Percentiles rank a stretch among this genome's conserved stretches.
Evolutionary conservation across 2,888 invertebrate species (phyloP).

Genomic region (Perdita meconis): DNA sequence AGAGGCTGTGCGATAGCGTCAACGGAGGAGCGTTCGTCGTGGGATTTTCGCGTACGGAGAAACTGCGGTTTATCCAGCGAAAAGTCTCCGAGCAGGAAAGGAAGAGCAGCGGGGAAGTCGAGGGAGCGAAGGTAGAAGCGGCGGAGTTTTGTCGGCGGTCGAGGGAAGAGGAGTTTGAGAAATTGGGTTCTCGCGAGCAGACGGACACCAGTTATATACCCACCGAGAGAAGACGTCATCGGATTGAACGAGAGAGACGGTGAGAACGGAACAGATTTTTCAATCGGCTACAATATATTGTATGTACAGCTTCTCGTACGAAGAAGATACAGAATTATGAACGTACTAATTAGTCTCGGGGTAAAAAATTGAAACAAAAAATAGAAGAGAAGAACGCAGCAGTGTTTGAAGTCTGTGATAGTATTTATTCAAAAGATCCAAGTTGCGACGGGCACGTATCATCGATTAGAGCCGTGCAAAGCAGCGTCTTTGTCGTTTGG

Average conservation of each 20-base stretch:
- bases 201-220: background rate
- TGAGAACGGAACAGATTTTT: background rate
- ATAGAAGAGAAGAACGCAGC: slow-evolving; percentile 51
- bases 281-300: slow-evolving; percentile 11
- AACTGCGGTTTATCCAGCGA: slow-evolving; percentile 57
- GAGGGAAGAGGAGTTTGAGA: slow-evolving; percentile 14
- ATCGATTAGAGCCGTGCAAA: slow-evolving; percentile 39
- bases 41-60: slow-evolving; percentile 67
- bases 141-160: slow-evolving; percentile 30
- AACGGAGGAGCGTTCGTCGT: slow-evolving; percentile 71
- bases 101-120: slow-evolving; percentile 14
- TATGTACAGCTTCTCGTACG: background rate
- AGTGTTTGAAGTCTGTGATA: slow-evolving; percentile 83
- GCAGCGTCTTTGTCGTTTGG: slow-evolving; percentile 36
- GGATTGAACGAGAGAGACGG: slow-evolving; percentile 9
- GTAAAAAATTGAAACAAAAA: slow-evolving; percentile 24
- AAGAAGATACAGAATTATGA: slow-evolving; percentile 28
- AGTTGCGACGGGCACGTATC: slow-evolving; percentile 65
- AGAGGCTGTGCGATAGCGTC: slow-evolving; percentile 80
- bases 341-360: too few relatives aligned
- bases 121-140: slow-evolving; percentile 23
- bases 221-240: slow-evolving; percentile 9
- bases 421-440: slow-evolving; percentile 80
- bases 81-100: slow-evolving; percentile 57
- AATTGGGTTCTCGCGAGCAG: slow-evolving; percentile 41